Base-by-base conservation (phyloP, 2,113 vertebrate genomes). In the Rhinoderma darwinii region DNA sequence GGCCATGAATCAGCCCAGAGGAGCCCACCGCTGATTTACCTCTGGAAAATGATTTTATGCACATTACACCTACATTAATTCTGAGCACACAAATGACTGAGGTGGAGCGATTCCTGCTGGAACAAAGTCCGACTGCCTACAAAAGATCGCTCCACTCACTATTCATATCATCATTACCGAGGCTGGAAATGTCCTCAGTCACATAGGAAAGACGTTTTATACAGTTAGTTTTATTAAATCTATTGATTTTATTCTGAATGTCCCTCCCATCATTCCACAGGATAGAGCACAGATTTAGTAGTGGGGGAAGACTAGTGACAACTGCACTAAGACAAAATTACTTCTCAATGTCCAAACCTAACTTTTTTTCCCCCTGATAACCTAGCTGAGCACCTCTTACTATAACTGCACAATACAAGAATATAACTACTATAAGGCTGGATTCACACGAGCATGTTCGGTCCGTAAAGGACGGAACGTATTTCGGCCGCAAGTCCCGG, bases 31-130 rank as follows among this genome's bases (percentile, higher is more conserved):
- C 35, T 30, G 83, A 76, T 84, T 84, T 63, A 75, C 41, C 51
- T 39, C 72, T 32, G n/a, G 39, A 59, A 84, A 84, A 75, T 41
- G 32, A 83, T 83, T 72, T 32, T 83, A 54, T 63, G 54, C 72
- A 32, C 47, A n/a, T 72, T 72, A 83, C 41, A 72, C 82, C 5
- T 47, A 73, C 63, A 83, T 51, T 83, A 47, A 73, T 83, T 63
- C n/a, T 39, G 39, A 25, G 18, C 35, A 30, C 44, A 83, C 30
- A 83, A 80, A 80, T 77, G 43, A 77, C 74, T 77, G 43, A 77
- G 41, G 47, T 50, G 44, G 66, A 70, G 66, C 66, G 15, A 70
- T 4, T 25, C 11, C 32, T 9, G 25, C 32, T 70, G 18, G 5
- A 37, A 37, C 32, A 37, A 70, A 7, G 32, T 37, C 39, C 32